These are phyloP conservation scores for Diarsia brunnea DNA, from an alignment of 2,888 invertebrate genomes.

Conservation along the genomic window DNA sequence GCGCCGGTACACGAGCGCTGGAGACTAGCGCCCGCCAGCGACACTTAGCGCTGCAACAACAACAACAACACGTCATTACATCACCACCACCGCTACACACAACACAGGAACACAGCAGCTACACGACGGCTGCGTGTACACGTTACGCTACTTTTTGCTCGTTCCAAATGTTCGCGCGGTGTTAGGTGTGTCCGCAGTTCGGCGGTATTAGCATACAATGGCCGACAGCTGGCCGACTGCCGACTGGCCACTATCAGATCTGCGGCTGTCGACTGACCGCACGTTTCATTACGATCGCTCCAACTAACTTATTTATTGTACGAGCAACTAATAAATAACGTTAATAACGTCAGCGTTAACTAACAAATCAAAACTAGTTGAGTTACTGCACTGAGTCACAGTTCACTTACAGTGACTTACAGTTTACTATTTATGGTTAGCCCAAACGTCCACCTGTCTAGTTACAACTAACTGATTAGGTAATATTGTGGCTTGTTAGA, in stretches of 20 bases:
- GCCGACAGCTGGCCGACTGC: slow-evolving; percentile 72
- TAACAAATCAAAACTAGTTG: slow-evolving; percentile 47
- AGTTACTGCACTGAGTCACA: slow-evolving; percentile 2
- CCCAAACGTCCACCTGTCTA: slow-evolving; percentile 19
- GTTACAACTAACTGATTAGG: not conserved
- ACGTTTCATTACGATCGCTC: slow-evolving; percentile 46
- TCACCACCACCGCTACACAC: not conserved
- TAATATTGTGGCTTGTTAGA: not conserved
- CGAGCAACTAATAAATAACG: slow-evolving; percentile 50
- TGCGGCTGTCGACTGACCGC: slow-evolving; percentile 29
- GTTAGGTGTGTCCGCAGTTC: slow-evolving; percentile 62
- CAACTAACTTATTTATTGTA: slow-evolving; percentile 47
- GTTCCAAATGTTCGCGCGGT: slow-evolving; percentile 49
- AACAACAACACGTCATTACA: not conserved
- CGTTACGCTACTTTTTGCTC: slow-evolving; percentile 61
- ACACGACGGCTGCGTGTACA: slow-evolving; percentile 32
- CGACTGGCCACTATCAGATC: slow-evolving; percentile 59
- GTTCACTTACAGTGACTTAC: slow-evolving; percentile 6
- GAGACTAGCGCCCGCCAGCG: not conserved
- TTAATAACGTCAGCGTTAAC: slow-evolving; percentile 31
- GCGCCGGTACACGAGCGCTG: slow-evolving; percentile 1
- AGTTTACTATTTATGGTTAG: slow-evolving; percentile 13
- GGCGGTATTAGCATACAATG: slow-evolving; percentile 81
- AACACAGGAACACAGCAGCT: not conserved
- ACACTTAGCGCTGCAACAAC: not conserved